Conservation (phyloP, 2,113 vertebrate species). For the Megatriorchis doriae region DNA sequence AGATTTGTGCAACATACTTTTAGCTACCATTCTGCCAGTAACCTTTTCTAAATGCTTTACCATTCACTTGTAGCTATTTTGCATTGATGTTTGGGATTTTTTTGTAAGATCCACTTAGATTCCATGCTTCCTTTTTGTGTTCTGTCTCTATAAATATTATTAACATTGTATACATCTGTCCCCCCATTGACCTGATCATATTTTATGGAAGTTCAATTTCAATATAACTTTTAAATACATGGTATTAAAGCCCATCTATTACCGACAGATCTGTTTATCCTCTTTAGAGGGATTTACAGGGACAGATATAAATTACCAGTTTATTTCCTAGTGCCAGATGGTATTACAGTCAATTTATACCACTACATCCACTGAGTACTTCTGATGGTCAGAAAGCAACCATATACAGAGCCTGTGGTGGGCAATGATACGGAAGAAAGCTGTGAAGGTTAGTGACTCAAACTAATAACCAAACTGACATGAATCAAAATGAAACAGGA, state of each 20-base stretch:
- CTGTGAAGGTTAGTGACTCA: neutral
- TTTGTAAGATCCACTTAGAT: neutral
- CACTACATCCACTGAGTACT: neutral
- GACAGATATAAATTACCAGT: neutral
- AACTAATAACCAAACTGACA: neutral
- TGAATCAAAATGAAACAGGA: neutral
- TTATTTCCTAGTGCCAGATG: neutral
- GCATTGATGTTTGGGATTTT: neutral
- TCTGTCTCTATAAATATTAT: neutral
- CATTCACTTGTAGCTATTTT: neutral
- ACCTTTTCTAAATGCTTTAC: neutral
- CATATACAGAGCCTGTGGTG: neutral
- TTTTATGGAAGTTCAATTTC: neutral
- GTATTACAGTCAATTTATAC: neutral
- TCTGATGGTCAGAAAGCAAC: neutral
- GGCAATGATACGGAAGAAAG: neutral
- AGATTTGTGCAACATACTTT: neutral
- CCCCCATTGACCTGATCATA: fast-evolving
- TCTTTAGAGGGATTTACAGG: neutral
- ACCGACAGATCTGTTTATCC: neutral
- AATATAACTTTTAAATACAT: neutral
- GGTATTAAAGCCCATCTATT: neutral
- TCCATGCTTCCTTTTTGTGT: neutral
- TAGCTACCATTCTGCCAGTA: neutral
- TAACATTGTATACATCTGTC: neutral